Evolutionary conservation across 2,888 invertebrate genomes (phyloP).

Genomic region (Campoplex nolae): DNA sequence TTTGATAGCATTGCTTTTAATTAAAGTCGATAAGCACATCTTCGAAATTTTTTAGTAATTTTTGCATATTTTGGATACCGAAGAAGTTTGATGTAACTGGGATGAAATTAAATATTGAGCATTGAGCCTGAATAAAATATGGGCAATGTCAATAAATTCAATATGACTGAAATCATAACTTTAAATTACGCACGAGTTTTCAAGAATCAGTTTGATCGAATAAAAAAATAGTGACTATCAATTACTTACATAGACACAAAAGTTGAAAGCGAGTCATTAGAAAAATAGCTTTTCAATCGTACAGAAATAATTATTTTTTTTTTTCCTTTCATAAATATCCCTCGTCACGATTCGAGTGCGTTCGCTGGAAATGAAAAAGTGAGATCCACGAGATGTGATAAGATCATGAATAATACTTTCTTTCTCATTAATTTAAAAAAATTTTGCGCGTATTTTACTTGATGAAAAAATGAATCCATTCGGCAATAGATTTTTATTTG

Average conservation of each 20-base stretch:
- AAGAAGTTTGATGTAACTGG: too few relatives aligned
- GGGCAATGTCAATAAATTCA: background rate
- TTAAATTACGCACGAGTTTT: background rate
- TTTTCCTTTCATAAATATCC: too few relatives aligned
- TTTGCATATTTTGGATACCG: too few relatives aligned
- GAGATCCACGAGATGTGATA: background rate
- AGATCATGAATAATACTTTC: too few relatives aligned
- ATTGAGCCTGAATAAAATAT: background rate
- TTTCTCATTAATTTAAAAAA: background rate
- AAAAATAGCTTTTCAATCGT: background rate
- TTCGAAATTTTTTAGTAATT: too few relatives aligned
- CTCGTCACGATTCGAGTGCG: background rate
- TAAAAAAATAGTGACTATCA: background rate
- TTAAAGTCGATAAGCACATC: too few relatives aligned
- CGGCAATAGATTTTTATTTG: slow-evolving; percentile 4
- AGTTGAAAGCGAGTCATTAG: background rate
- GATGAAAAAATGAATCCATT: background rate
- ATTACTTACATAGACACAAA: background rate
- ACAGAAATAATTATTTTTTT: background rate
- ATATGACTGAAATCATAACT: background rate
- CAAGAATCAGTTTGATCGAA: background rate
- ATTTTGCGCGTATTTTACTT: background rate
- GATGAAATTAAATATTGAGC: background rate
- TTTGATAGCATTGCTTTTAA: too few relatives aligned
- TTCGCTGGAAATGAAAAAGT: background rate